Evolutionary conservation across 2,888 invertebrate genomes (phyloP), one percentile per base, ranked within the genome.

Genomic region (Lampropteryx suffumata): DNA sequence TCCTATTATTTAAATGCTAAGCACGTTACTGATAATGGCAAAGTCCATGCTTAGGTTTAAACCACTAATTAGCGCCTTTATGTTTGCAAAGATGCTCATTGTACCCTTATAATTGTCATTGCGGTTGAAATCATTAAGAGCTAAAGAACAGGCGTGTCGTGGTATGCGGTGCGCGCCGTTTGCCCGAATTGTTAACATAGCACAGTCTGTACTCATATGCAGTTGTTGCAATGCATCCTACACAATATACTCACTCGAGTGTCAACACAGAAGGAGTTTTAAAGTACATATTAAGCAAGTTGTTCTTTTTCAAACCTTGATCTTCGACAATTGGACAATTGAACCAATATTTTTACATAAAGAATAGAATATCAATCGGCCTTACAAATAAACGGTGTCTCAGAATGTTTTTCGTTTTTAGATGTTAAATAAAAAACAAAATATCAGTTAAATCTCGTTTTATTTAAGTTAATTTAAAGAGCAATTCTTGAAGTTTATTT

Each of bases 111-210:
- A 33, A 27, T 28, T 39, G 27, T n/a, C 33, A 27, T 35, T 30
- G 39, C 30, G 29, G 30, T 40, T 26, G 12, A 41, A 50, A 50
- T 36, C 40, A 45, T 40, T 49, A 34, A 45, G 8, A 45, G 43
- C 29, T 47, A 53, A 44, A 53, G 21, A 40, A 54, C 21, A 50
- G 37, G 21, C 24, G 35, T 36, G 47, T 48, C 37, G 35, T 24
- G 27, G 45, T 49, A 12, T 40, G 41, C 40, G 27, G 45, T 49
- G 10, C 35, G 41, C 40, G 37, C 41, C 26, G 40, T 45, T 21
- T 48, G 44, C 48, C 35, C 12, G 39, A 48, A 49, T 56, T 47
- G 37, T 35, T 48, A 41, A 37, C 54, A 47, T 52, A 14, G 44
- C 40, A 10, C 26, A 21, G 50, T 35, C 40, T 39, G 30, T 37